A percentile compares a stretch with the other conserved stretches of the same genome.
Evolutionary conservation across 1,140 invertebrate species (phyloP).

Genomic region (Macrobrachium nipponense): DNA sequence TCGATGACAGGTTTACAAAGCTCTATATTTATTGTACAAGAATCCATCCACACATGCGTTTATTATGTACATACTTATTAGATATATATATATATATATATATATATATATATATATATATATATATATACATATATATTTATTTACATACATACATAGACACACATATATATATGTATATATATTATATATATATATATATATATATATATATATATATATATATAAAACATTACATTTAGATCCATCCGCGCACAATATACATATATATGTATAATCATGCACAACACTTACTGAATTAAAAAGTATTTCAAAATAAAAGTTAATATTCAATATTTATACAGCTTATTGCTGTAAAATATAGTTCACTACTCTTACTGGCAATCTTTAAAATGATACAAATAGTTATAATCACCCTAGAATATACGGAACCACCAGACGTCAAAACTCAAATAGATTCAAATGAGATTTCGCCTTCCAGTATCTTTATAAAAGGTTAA

Average conservation of each 20-base stretch:
- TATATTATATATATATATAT: neutral
- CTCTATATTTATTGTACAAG: neutral
- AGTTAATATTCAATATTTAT: no score
- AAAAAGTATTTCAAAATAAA: no score
- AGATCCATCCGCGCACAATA: neutral
- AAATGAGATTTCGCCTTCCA: no score
- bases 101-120: neutral
- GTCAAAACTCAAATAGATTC: no score
- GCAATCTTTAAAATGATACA: no score
- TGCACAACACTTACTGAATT: no score
- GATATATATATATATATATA: neutral
- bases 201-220: no score
- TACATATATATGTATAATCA: neutral
- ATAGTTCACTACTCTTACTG: no score
- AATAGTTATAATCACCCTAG: no score
- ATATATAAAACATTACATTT: neutral
- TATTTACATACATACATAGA: neutral
- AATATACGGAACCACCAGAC: no score
- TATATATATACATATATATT: neutral
- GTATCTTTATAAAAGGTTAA: no score
- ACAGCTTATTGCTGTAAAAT: no score
- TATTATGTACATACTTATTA: neutral
- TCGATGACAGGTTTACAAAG: neutral
- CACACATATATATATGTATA: neutral
- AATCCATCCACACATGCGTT: neutral